Evolutionary conservation across 2,797 vertebrate species (phyloP).

Genomic region (Mycteria americana): DNA sequence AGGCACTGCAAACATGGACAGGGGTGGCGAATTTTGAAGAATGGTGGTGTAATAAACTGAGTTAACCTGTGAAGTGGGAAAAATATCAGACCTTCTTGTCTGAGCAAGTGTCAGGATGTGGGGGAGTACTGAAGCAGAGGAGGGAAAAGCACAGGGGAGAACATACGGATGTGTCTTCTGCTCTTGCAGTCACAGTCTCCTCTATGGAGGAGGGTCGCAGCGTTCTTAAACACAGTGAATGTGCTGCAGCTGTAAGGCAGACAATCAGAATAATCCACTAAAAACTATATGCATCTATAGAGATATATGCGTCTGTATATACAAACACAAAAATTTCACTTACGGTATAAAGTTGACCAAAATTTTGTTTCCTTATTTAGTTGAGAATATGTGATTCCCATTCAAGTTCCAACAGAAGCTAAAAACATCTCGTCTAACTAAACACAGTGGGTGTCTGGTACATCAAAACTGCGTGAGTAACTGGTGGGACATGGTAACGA

Average conservation of each 20-base stretch:
- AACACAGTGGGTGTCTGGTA: background rate
- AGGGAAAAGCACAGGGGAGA: background rate
- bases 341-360: background rate
- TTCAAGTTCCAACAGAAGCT: background rate
- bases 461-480: background rate
- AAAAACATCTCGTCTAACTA: background rate
- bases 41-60: background rate
- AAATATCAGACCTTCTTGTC: background rate
- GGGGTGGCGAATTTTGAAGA: background rate
- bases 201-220: background rate
- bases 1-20: background rate
- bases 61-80: background rate
- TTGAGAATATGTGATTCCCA: background rate
- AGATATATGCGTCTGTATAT: background rate
- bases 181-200: background rate
- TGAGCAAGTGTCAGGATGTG: background rate
- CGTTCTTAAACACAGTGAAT: background rate
- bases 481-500: background rate
- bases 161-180: background rate
- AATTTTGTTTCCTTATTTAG: background rate
- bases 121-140: background rate
- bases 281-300: background rate
- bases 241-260: background rate
- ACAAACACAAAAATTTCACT: background rate
- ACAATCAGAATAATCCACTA: background rate